Conservation (phyloP, 2,888 invertebrate species). For the Drosophila neotestacea region DNA sequence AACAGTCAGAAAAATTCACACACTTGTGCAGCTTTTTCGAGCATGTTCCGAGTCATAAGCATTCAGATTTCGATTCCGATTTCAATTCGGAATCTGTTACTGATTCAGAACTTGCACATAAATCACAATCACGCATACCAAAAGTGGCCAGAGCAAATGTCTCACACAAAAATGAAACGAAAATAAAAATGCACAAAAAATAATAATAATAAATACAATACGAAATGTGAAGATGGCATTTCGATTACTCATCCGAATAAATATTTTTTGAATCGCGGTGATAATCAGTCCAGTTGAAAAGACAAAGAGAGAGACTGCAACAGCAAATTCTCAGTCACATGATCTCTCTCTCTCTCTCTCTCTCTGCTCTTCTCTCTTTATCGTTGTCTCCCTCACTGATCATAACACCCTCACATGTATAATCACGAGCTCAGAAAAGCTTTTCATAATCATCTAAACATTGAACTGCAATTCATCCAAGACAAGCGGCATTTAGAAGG, state of each 20-base stretch:
- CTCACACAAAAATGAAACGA: constrained; percentile 16
- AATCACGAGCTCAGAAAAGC: constrained; percentile 1
- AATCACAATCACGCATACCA: constrained; percentile 59
- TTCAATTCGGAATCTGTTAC: constrained; percentile 20
- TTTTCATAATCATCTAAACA: constrained; percentile 41
- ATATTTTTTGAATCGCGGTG: constrained; percentile 60
- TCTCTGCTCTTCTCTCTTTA: constrained; percentile 13
- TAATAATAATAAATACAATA: constrained; percentile 22
- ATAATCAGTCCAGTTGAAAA: constrained; percentile 54
- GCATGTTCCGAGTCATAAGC: constrained; percentile 18
- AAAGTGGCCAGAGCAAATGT: constrained; percentile 34
- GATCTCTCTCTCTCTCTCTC: constrained; percentile 16
- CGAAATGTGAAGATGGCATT: constrained; percentile 39
- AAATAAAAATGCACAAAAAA: constrained; percentile 20
- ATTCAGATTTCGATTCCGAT: neutral
- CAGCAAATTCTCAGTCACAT: constrained; percentile 45
- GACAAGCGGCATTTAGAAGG: neutral
- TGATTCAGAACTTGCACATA: constrained; percentile 47
- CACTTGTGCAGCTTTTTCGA: no score
- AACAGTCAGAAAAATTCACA: no score
- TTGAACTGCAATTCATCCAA: constrained; percentile 49
- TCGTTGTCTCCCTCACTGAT: no score
- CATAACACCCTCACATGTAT: no score
- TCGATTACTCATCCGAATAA: constrained; percentile 73
- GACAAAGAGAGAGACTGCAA: constrained; percentile 30